Evolutionary conservation across 1,140 invertebrate species (phyloP).

Genomic region (Euura lappo): DNA sequence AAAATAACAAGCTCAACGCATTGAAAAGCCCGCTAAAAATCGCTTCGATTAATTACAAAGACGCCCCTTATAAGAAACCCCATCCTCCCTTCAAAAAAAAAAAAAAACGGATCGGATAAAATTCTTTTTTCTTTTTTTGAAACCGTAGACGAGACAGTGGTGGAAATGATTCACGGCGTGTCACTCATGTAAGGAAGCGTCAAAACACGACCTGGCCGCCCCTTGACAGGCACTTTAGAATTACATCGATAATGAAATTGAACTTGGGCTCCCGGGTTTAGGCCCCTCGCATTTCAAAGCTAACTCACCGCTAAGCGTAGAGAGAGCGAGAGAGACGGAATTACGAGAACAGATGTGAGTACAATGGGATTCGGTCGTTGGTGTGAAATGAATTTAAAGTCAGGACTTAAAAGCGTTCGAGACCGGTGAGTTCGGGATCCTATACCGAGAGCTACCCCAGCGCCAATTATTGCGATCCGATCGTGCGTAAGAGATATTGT

Average conservation of each 20-base stretch:
- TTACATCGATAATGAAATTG: conserved; percentile 59
- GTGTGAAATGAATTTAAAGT: conserved; percentile 56
- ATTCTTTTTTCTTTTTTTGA: conserved; percentile 4
- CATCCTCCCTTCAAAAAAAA: conserved; percentile 18
- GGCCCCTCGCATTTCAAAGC: conserved; percentile 15
- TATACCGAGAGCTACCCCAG: not conserved
- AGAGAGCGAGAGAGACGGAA: not conserved
- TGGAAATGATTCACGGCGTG: conserved; percentile 12
- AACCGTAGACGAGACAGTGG: not conserved
- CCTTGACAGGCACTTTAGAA: conserved; percentile 58
- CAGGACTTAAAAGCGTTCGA: conserved; percentile 42
- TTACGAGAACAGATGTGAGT: conserved; percentile 48
- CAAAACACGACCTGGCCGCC: conserved; percentile 42
- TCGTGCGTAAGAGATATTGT: conserved; percentile 55
- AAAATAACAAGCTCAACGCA: conserved; percentile 47
- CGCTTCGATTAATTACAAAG: not conserved
- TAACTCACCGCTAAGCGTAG: not conserved
- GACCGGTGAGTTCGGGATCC: not conserved
- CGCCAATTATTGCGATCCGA: conserved; percentile 52
- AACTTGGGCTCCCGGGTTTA: conserved; percentile 37
- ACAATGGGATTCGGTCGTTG: conserved; percentile 51
- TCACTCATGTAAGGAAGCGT: conserved; percentile 35
- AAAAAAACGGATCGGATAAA: not conserved
- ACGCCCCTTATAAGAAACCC: not conserved
- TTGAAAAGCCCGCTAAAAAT: not conserved